Percentiles rank a stretch among this genome's conserved stretches.
phyloP scores from a whole-genome alignment of 37 sponge, comb jelly and placozoan species.

The Bolinopsis microptera region DNA sequence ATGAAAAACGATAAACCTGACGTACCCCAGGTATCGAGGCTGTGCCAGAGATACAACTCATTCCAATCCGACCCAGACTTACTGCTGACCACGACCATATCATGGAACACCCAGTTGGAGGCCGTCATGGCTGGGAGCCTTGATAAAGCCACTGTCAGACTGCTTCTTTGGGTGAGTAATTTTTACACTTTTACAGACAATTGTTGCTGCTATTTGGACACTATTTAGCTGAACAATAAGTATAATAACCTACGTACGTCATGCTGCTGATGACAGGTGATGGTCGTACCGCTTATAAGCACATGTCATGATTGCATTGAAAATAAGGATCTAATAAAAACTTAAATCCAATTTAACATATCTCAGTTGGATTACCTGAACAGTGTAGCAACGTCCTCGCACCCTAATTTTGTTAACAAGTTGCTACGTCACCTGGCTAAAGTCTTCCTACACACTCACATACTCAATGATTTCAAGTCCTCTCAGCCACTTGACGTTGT shows the following conservation, averaged over 20 bases:
- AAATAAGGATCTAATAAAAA: too few species aligned
- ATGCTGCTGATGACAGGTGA: too few species aligned
- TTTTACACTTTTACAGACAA: neutral
- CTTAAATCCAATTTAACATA: too few species aligned
- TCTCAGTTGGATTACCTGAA: conserved; percentile 47
- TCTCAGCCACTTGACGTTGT: neutral
- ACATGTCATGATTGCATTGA: too few species aligned
- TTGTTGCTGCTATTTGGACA: too few species aligned
- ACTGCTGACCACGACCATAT: neutral
- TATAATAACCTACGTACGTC: too few species aligned
- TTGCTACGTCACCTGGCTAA: neutral
- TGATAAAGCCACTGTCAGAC: neutral
- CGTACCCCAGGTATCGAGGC: conserved; percentile 38
- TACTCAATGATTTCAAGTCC: conserved; percentile 52
- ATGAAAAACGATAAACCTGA: too few species aligned
- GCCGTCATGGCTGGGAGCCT: neutral
- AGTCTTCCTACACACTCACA: conserved; percentile 52
- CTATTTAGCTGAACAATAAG: too few species aligned
- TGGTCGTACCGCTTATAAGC: too few species aligned
- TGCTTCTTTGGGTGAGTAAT: conserved; percentile 11
- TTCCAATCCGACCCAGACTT: conserved; percentile 7
- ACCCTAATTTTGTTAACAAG: conserved; percentile 48
- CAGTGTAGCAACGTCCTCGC: conserved; percentile 1
- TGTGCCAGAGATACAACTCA: conserved; percentile 49
- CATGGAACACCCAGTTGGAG: conserved; percentile 22